Evolutionary conservation across 2,888 invertebrate genomes (phyloP).

Genomic region (Lathronympha strigana): DNA sequence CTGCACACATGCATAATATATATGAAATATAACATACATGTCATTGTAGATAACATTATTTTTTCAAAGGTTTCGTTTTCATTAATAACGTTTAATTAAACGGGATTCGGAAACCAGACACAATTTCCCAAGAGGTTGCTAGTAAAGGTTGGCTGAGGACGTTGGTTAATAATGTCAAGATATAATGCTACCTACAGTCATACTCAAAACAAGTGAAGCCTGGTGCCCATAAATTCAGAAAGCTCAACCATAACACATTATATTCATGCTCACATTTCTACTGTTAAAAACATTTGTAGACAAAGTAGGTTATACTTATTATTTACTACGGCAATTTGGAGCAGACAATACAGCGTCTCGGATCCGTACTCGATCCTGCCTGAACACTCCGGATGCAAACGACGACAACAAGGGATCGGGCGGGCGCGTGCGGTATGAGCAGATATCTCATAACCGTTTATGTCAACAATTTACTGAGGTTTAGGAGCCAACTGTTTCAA

Average conservation of each 20-base stretch:
- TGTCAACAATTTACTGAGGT: slow-evolving; percentile 69
- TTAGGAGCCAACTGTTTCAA: slow-evolving; percentile 32
- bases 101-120: neutral
- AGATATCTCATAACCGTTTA: slow-evolving; percentile 73
- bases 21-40: neutral
- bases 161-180: slow-evolving; percentile 4
- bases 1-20: neutral
- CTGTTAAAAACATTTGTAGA: slow-evolving; percentile 19
- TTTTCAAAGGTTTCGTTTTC: slow-evolving; percentile 7
- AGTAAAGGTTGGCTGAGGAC: neutral
- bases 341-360: slow-evolving; percentile 53
- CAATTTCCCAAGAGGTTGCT: neutral
- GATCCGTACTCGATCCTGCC: slow-evolving; percentile 52
- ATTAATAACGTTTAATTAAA: slow-evolving; percentile 10
- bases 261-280: slow-evolving; percentile 10
- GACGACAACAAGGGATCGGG: slow-evolving; percentile 61
- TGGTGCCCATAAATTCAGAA: slow-evolving; percentile 22
- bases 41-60: neutral
- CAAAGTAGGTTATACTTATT: slow-evolving; percentile 33
- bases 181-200: neutral
- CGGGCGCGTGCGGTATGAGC: slow-evolving; percentile 62
- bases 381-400: slow-evolving; percentile 63
- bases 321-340: slow-evolving; percentile 50
- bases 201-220: neutral
- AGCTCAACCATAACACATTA: neutral